Conservation (phyloP, 2,888 invertebrate species). For the Linyphia triangularis region DNA sequence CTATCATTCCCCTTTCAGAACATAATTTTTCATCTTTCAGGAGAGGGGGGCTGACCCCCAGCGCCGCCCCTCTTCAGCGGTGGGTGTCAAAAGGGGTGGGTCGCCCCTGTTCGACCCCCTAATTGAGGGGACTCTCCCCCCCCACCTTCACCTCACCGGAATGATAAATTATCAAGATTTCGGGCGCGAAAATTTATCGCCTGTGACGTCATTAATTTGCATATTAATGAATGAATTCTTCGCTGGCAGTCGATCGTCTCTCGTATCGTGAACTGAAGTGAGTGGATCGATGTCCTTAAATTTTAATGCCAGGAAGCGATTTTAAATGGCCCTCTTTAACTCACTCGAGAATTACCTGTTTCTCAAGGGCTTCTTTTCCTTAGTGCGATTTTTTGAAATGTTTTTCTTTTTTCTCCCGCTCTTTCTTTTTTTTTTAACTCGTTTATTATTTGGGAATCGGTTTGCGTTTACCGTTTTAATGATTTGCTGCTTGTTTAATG, state of each 20-base stretch:
- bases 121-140: conserved; percentile 56
- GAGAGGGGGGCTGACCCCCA: conserved; percentile 62
- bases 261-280: conserved; percentile 70
- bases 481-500: no score
- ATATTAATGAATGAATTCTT: conserved; percentile 73
- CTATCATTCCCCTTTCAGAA: conserved; percentile 34
- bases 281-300: conserved; percentile 60
- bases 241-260: conserved; percentile 53
- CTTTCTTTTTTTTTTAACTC: not conserved
- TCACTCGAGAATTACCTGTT: conserved; percentile 12
- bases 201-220: conserved; percentile 75
- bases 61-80: conserved; percentile 63
- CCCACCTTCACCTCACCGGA: conserved; percentile 32
- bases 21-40: conserved; percentile 59
- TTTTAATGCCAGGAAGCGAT: conserved; percentile 69
- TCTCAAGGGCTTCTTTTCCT: not conserved
- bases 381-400: not conserved
- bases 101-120: conserved; percentile 71
- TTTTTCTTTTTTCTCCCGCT: no score
- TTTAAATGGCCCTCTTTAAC: conserved; percentile 57
- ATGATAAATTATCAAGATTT: conserved; percentile 75
- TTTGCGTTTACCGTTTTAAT: no score
- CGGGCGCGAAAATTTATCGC: conserved; percentile 75
- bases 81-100: conserved; percentile 74
- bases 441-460: not conserved